phyloP scores from a whole-genome alignment of 2,113 vertebrate genomes.

The Tachysurus vachellii region DNA sequence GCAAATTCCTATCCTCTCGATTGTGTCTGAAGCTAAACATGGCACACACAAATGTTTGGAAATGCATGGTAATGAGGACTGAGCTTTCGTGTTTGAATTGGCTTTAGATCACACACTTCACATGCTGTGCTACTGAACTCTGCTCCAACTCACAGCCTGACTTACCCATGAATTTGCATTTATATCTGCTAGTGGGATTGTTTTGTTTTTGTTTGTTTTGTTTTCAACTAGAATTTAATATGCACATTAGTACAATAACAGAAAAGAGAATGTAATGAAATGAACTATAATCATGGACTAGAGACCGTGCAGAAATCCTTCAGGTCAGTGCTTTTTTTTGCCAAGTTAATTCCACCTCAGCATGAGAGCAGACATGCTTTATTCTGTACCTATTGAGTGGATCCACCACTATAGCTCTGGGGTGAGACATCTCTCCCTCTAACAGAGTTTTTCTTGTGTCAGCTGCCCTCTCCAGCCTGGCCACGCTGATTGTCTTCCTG shows the following conservation, averaged over 20 bases:
- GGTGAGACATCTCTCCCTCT: slow-evolving; percentile 96
- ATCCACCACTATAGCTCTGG: slow-evolving; percentile 94
- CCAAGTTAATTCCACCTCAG: neutral
- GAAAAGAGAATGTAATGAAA: neutral
- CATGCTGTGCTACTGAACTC: slow-evolving; percentile 28
- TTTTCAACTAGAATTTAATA: neutral
- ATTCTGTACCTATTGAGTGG: slow-evolving; percentile 86
- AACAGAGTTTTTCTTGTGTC: slow-evolving; percentile 91
- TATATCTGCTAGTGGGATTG: neutral
- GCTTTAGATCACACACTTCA: slow-evolving; percentile 14
- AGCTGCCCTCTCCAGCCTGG: slow-evolving; percentile 88
- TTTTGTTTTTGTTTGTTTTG: neutral
- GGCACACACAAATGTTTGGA: slow-evolving; percentile 42
- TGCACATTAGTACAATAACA: neutral
- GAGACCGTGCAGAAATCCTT: neutral
- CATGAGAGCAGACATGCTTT: neutral
- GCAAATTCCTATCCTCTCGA: slow-evolving; percentile 48
- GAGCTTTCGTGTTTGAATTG: slow-evolving; percentile 23
- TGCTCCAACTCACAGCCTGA: slow-evolving; percentile 5
- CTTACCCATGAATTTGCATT: slow-evolving; percentile 1
- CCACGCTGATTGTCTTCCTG: slow-evolving; percentile 93
- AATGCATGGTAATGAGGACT: slow-evolving; percentile 41
- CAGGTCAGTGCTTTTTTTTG: neutral
- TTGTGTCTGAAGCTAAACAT: slow-evolving; percentile 36
- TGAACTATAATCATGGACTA: neutral